Conservation (phyloP, 2,113 vertebrate species). For the Hypanus sabinus region DNA sequence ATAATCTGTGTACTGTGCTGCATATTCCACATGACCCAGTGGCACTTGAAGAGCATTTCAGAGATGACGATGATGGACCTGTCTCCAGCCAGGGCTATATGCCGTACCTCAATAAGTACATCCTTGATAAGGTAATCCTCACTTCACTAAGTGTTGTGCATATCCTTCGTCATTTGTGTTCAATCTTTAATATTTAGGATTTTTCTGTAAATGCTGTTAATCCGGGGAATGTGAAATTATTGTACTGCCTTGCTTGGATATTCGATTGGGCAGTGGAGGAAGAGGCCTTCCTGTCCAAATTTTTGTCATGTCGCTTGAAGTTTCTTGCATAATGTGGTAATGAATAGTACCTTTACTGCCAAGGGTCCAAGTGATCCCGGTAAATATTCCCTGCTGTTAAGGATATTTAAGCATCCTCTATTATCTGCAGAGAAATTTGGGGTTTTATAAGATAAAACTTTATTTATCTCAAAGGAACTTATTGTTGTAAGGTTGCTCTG, state of each 20-base stretch:
- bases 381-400: background rate
- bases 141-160: background rate
- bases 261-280: background rate
- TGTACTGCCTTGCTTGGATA: background rate
- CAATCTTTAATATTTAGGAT: background rate
- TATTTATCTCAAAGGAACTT: no score
- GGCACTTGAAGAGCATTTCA: constrained; percentile 88
- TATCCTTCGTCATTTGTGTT: background rate
- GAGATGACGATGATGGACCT: constrained; percentile 82
- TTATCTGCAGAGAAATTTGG: background rate
- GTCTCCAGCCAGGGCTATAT: constrained; percentile 97
- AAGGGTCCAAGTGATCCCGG: no score
- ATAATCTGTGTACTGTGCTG: constrained; percentile 89
- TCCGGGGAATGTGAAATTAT: background rate
- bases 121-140: constrained; percentile 63
- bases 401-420: background rate
- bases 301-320: no score
- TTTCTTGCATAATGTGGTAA: background rate
- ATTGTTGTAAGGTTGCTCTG: no score
- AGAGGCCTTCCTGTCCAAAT: background rate
- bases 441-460: no score
- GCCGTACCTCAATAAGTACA: constrained; percentile 80
- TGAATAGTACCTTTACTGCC: background rate
- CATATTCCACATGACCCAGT: constrained; percentile 85
- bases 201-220: background rate